Conservation (phyloP, 2,113 vertebrate genomes). For the human region GRCh38 chr3:26393001-26393500, state of each 20-base stretch:
- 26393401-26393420: too few species aligned
- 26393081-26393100: background rate
- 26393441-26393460: too few species aligned
- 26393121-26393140: too few species aligned
- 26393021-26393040: background rate
- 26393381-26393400: background rate
- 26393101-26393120: background rate
- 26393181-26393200: background rate
- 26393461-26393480: too few species aligned
- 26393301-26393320: background rate
- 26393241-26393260: background rate
- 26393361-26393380: background rate
- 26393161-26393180: background rate
- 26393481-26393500: too few species aligned
- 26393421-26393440: too few species aligned
- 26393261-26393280: background rate
- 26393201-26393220: background rate
- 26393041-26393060: background rate
- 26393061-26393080: background rate
- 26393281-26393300: background rate
- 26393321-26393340: background rate
- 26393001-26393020: background rate
- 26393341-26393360: background rate
- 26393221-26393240: background rate
- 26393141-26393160: background rate